Conservation (phyloP, 2,113 vertebrate genomes). For the Podarcis cretensis region DNA sequence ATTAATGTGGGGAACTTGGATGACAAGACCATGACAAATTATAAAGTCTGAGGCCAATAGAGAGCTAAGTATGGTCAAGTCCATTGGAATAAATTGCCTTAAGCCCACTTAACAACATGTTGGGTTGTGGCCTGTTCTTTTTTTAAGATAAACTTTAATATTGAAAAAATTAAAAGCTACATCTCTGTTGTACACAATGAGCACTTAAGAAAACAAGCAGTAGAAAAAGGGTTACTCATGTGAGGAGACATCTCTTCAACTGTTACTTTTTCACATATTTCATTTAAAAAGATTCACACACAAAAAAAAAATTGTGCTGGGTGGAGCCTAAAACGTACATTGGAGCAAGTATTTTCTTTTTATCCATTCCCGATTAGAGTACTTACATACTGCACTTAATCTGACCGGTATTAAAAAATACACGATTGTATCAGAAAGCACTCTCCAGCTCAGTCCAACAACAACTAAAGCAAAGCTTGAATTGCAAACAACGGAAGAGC, state of each 20-base stretch:
- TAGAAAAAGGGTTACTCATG: background rate
- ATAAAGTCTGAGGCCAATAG: constrained; percentile 51
- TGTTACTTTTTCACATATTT: constrained; percentile 56
- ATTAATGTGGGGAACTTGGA: constrained; percentile 63
- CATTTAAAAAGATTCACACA: constrained; percentile 50
- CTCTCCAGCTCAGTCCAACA: constrained; percentile 9
- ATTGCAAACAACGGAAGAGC: background rate
- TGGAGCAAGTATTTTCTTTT: background rate
- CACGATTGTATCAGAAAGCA: background rate
- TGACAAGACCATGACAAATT: constrained; percentile 73
- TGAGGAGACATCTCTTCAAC: background rate
- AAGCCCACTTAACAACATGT: background rate
- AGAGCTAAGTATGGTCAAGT: background rate
- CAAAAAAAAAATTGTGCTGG: constrained; percentile 55
- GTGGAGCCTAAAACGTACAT: constrained; percentile 32
- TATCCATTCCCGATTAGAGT: constrained; percentile 16
- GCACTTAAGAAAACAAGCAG: background rate
- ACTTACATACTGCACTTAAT: constrained; percentile 21
- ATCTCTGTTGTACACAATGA: background rate
- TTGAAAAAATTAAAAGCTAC: background rate
- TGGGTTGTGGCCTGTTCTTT: background rate
- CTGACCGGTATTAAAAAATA: constrained; percentile 2
- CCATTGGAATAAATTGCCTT: background rate
- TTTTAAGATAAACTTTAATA: background rate
- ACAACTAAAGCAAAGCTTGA: background rate